phyloP scores from a whole-genome alignment of 2,797 vertebrate genomes.

The Eulemur mongoz region DNA sequence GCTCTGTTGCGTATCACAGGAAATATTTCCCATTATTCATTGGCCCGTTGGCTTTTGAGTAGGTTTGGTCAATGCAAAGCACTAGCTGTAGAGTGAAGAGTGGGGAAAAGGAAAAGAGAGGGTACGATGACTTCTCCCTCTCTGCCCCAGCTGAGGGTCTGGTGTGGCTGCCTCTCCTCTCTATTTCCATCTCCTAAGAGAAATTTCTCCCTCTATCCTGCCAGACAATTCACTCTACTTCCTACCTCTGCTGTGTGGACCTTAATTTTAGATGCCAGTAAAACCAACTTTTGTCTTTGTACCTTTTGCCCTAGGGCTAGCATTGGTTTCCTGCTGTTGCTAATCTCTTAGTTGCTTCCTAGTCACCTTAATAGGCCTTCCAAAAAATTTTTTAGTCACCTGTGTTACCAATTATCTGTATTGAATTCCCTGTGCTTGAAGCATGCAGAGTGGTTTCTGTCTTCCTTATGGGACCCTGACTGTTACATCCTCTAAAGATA shows the following conservation, averaged over 20 bases:
- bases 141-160: not conserved
- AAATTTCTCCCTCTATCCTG: not conserved
- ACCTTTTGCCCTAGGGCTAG: not conserved
- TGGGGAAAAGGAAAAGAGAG: not conserved
- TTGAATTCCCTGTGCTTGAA: not conserved
- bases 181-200: not conserved
- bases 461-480: not conserved
- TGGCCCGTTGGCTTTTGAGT: not conserved
- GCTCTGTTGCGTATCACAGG: not conserved
- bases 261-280: not conserved
- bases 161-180: not conserved
- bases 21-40: not conserved
- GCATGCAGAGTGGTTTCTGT: not conserved
- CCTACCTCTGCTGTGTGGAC: too few species aligned
- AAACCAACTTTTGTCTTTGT: not conserved
- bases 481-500: not conserved
- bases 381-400: not conserved
- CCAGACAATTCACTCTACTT: not conserved
- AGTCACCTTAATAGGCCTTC: not conserved
- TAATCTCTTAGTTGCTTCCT: not conserved
- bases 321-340: not conserved
- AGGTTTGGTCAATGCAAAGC: not conserved
- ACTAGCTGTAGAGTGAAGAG: not conserved
- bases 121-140: not conserved
- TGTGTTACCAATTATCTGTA: not conserved